Evolutionary conservation across 92 coral and sea anemone genomes (phyloP), one percentile per base, ranked within the genome.

Genomic region (Actinostola sp.): DNA sequence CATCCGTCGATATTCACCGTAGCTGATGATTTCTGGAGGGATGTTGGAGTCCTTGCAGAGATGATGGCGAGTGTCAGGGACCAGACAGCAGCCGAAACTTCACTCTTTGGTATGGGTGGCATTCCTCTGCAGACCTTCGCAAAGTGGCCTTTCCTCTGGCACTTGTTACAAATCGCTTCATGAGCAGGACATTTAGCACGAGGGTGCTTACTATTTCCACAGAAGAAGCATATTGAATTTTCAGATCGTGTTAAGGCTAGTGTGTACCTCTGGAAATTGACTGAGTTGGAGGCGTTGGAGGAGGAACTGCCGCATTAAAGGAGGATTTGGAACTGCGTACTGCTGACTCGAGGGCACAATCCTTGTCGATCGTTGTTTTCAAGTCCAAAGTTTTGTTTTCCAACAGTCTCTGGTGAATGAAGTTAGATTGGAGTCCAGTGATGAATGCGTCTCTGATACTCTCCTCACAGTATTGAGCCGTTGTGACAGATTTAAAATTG

Each of bases 61-160:
- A 83, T 63, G 9, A 81, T 50, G 73, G 93, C 93, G 26, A 79
- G 89, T 7, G 84, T 70, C 8, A 84, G 93, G 1, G 77, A 66
- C 87, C 89, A 84, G 76, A 61, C 24, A 21, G 84, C 83, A 53
- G 93, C 89, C 3, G 93, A 72, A 26, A 88, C 70, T 73, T 65
- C 67, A 21, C 35, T 44, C 31, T 44, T 36, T 20, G 34, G 26
- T 45, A 52, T 28, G 39, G 77, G 26, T 28, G 57, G 4, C 61
- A 62, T 77, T 53, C 76, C 79, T 42, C 80, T 27, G 26, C 84
- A 66, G 53, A 80, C 78, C 50, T 75, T 60, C 7, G 73, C 61
- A 67, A 74, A 67, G 46, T 81, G 59, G 31, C 87, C 84, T 33
- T 61, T 67, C 28, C 66, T 68, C 60, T 69, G 70, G 46, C 77